These are phyloP conservation scores for Echiichthys vipera DNA, from an alignment of 2,797 vertebrate genomes.

Conservation along the genomic window DNA sequence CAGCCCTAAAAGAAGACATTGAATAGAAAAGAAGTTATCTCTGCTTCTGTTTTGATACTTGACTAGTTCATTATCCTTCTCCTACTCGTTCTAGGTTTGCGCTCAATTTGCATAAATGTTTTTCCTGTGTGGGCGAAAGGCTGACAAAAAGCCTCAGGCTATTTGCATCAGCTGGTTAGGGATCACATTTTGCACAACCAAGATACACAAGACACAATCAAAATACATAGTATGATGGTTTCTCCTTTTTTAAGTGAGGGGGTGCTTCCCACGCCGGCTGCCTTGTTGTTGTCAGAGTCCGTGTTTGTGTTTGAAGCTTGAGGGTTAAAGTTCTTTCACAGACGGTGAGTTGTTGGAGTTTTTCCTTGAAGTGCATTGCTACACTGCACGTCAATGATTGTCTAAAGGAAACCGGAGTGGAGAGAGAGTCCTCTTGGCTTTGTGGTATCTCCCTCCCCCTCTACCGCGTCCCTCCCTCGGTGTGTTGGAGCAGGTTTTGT, in stretches of 20 bases:
- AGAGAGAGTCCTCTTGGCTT: neutral
- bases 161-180: neutral
- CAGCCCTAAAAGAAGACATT: too few relatives aligned
- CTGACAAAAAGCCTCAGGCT: neutral
- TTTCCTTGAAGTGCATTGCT: neutral
- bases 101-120: constrained; percentile 9
- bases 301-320: neutral
- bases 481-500: constrained; percentile 28
- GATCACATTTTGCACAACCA: too few relatives aligned
- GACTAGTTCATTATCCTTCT: neutral
- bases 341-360: neutral
- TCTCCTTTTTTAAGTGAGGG: neutral
- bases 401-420: constrained; percentile 27
- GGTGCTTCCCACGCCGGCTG: neutral
- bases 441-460: constrained; percentile 9
- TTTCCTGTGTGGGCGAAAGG: neutral
- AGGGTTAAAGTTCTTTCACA: neutral
- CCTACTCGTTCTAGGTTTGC: neutral
- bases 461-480: constrained; percentile 28
- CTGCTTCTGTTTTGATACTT: neutral
- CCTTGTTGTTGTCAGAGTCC: neutral
- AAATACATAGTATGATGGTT: too few relatives aligned
- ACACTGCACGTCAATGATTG: constrained; percentile 45
- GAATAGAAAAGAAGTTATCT: neutral
- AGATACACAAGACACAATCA: too few relatives aligned